Percentiles rank a stretch among this genome's conserved stretches.
phyloP scores from a whole-genome alignment of 2,888 invertebrate species.

The Charanyca ferruginea region DNA sequence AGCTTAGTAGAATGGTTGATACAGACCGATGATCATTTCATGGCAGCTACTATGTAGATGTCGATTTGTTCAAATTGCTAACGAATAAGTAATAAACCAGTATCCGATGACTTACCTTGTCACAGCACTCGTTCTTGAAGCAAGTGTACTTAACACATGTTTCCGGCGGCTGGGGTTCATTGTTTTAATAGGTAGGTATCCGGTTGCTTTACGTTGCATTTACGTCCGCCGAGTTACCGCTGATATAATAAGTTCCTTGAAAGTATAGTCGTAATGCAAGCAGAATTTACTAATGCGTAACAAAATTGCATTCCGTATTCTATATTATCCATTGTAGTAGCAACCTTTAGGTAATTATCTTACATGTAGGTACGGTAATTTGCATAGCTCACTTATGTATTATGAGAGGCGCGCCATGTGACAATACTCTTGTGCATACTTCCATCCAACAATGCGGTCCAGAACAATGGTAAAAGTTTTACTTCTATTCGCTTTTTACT shows the following conservation, averaged over 20 bases:
- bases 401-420: conserved; percentile 75
- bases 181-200: conserved; percentile 47
- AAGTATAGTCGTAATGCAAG: conserved; percentile 58
- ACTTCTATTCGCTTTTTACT: conserved; percentile 70
- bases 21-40: conserved; percentile 31
- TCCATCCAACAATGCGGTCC: conserved; percentile 58
- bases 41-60: conserved; percentile 4
- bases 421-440: conserved; percentile 58
- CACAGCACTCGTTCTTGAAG: conserved; percentile 25
- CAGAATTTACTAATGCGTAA: conserved; percentile 42
- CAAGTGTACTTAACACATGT: conserved; percentile 23
- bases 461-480: conserved; percentile 80
- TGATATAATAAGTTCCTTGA: conserved; percentile 66
- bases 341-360: conserved; percentile 30
- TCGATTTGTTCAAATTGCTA: conserved; percentile 7
- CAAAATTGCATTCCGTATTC: conserved; percentile 36
- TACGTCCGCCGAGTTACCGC: conserved; percentile 51
- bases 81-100: conserved; percentile 1
- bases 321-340: conserved; percentile 30
- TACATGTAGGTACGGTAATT: conserved; percentile 26
- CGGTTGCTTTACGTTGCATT: conserved; percentile 53
- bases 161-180: conserved; percentile 40
- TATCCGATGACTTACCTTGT: conserved; percentile 46
- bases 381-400: conserved; percentile 44
- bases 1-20: conserved; percentile 19